These are phyloP conservation scores for Pseudobourletiella spinata DNA, from an alignment of 1,140 invertebrate species.

Conservation along the genomic window DNA sequence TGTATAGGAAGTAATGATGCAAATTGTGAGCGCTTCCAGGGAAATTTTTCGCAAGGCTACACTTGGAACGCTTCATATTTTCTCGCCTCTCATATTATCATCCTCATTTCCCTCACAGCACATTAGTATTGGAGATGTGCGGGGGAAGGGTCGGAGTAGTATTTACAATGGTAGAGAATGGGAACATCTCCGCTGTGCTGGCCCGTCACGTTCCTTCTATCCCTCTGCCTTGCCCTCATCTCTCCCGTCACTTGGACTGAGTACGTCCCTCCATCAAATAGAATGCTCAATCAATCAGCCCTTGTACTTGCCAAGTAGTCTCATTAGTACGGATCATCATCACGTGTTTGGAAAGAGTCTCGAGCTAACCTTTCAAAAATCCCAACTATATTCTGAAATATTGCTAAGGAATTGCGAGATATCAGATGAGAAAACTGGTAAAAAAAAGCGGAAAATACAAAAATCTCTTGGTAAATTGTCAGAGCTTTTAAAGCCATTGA, in stretches of 20 bases:
- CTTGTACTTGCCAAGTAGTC: too few relatives aligned
- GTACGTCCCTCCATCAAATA: too few relatives aligned
- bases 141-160: too few relatives aligned
- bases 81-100: background rate
- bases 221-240: background rate
- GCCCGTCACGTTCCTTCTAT: background rate
- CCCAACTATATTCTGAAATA: background rate
- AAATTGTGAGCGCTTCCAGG: slow-evolving; percentile 17
- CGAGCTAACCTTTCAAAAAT: background rate
- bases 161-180: too few relatives aligned
- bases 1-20: slow-evolving; percentile 4
- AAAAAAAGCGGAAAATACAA: too few relatives aligned
- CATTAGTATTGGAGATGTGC: too few relatives aligned
- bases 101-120: too few relatives aligned
- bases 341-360: background rate
- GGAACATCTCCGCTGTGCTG: background rate
- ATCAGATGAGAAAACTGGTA: background rate
- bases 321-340: too few relatives aligned
- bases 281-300: background rate
- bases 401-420: background rate
- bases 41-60: slow-evolving; percentile 23
- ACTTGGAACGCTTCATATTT: slow-evolving; percentile 11
- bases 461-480: too few relatives aligned
- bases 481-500: too few relatives aligned
- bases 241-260: background rate